phyloP scores from a whole-genome alignment of 2,888 invertebrate genomes.

The Pristionchus entomophagus region DNA sequence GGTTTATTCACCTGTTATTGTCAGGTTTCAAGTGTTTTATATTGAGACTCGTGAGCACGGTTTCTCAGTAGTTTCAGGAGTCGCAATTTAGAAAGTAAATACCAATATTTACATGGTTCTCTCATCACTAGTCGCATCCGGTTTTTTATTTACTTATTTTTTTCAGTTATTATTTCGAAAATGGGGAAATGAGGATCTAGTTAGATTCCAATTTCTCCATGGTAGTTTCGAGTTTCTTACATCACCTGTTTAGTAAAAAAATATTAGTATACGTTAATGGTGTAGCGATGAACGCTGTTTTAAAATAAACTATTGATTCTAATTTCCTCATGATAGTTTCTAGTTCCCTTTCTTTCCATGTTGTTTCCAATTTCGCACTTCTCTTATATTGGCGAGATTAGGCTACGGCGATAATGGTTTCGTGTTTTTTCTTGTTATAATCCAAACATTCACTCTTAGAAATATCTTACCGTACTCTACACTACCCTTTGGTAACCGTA shows the following conservation, averaged over 20 bases:
- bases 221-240: background rate
- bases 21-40: background rate
- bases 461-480: background rate
- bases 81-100: background rate
- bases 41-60: background rate
- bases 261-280: background rate
- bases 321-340: too few species aligned
- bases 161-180: background rate
- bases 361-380: background rate
- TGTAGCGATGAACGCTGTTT: background rate
- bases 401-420: background rate
- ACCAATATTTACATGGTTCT: background rate
- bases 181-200: background rate
- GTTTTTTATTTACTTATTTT: constrained; percentile 77
- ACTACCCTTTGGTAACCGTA: background rate
- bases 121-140: constrained; percentile 82
- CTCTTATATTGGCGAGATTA: background rate
- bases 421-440: background rate
- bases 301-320: background rate
- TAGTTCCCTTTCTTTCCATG: background rate
- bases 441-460: background rate
- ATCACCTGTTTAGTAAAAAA: background rate
- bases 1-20: background rate
- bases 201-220: background rate
- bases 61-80: background rate